These are phyloP conservation scores for Cyprinus carpio DNA, from an alignment of 2,113 vertebrate species.

Conservation along the genomic window DNA sequence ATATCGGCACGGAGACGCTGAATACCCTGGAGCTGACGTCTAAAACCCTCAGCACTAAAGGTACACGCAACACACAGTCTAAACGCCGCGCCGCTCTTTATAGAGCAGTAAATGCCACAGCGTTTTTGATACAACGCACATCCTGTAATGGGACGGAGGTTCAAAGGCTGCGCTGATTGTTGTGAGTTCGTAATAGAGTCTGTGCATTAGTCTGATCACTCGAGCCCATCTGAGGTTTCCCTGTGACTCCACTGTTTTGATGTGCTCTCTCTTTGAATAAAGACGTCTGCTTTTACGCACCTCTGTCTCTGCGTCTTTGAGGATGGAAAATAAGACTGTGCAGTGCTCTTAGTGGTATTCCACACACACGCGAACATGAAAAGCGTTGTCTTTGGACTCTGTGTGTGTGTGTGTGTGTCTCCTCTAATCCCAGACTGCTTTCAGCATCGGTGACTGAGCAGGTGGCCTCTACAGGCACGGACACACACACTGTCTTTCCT, in stretches of 20 bases:
- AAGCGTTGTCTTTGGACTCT: constrained; percentile 19
- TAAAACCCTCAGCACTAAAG: constrained; percentile 86
- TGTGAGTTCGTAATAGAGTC: constrained; percentile 22
- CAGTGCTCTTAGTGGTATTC: constrained; percentile 30
- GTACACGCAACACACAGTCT: constrained; percentile 65
- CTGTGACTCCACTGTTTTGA: constrained; percentile 18
- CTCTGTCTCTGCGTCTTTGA: constrained; percentile 16
- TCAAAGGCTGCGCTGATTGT: constrained; percentile 23
- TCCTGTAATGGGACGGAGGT: constrained; percentile 2
- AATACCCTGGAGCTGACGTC: constrained; percentile 91
- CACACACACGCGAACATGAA: constrained; percentile 30
- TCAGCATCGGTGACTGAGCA: constrained; percentile 14
- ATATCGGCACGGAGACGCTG: constrained; percentile 85
- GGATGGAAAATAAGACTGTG: constrained; percentile 10
- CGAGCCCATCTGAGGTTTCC: not conserved
- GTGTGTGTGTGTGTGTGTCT: not conserved
- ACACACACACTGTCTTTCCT: constrained; percentile 37
- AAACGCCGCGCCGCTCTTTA: not conserved
- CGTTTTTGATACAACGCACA: not conserved
- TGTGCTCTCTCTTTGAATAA: constrained; percentile 36
- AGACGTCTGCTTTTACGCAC: constrained; percentile 25
- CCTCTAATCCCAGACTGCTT: constrained; percentile 26
- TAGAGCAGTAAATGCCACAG: not conserved
- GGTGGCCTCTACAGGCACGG: not conserved
- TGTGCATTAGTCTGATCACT: constrained; percentile 42